Conservation (phyloP, 1,140 invertebrate species). For the Capitella teleta region DNA sequence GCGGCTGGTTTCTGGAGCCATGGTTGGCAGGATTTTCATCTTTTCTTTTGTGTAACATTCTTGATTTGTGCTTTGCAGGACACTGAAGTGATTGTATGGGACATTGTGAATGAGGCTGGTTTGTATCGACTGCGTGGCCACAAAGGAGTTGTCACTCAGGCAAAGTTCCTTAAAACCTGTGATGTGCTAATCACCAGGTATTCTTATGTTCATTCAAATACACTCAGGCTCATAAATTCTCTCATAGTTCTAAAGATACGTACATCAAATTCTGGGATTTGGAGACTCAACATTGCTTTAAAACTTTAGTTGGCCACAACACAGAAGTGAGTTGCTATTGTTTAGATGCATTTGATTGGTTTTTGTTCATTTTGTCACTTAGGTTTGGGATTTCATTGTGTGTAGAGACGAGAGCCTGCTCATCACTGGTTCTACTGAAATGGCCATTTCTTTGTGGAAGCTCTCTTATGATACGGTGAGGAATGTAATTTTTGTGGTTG, state of each 20-base stretch:
- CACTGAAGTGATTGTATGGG: slow-evolving; percentile 89
- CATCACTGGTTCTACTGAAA: slow-evolving; percentile 73
- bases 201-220: slow-evolving; percentile 11
- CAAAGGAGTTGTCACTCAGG: slow-evolving; percentile 79
- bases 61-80: slow-evolving; percentile 49
- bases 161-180: slow-evolving; percentile 61
- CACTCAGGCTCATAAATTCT: not conserved
- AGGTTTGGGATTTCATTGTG: slow-evolving; percentile 78
- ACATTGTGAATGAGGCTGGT: slow-evolving; percentile 81
- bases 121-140: slow-evolving; percentile 81
- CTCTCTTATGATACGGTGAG: too few relatives aligned
- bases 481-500: too few relatives aligned
- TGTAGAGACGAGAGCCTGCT: slow-evolving; percentile 67
- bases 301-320: slow-evolving; percentile 60
- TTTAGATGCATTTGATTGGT: not conserved
- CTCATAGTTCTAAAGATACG: slow-evolving; percentile 72
- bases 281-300: slow-evolving; percentile 87
- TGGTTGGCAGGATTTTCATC: slow-evolving; percentile 47
- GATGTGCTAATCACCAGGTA: slow-evolving; percentile 68
- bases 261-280: slow-evolving; percentile 97
- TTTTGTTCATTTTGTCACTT: too few relatives aligned
- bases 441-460: slow-evolving; percentile 72
- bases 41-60: not conserved
- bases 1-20: slow-evolving; percentile 72
- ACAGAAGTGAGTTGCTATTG: slow-evolving; percentile 33